A percentile compares a stretch with the other conserved stretches of the same genome.
Evolutionary conservation across 2,797 vertebrate genomes (phyloP).

Genomic region (Anniella stebbinsi): DNA sequence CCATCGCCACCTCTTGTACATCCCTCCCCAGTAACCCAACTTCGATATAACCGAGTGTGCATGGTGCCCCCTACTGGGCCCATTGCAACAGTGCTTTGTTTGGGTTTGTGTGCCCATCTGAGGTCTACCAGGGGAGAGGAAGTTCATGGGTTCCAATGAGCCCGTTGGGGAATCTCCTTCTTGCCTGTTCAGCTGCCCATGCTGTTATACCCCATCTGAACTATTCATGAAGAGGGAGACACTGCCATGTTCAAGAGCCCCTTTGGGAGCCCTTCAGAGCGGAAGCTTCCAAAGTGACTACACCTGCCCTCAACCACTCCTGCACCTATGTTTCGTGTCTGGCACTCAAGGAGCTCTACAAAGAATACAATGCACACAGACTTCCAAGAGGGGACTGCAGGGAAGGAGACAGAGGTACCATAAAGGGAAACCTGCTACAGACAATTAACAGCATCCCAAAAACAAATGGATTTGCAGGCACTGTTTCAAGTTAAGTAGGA

Average conservation of each 20-base stretch:
- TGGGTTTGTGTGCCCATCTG: background rate
- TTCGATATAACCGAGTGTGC: too few relatives aligned
- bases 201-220: background rate
- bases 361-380: background rate
- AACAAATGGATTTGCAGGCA: background rate
- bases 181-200: background rate
- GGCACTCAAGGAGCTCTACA: background rate
- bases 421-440: background rate
- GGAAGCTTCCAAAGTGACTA: background rate
- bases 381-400: background rate
- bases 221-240: background rate
- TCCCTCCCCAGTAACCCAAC: too few relatives aligned
- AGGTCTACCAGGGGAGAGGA: background rate
- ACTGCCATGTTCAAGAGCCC: background rate
- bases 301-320: background rate
- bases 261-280: background rate
- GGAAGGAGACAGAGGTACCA: background rate
- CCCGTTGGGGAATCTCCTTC: background rate
- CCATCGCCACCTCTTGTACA: too few relatives aligned
- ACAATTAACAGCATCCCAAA: background rate
- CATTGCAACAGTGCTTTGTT: background rate
- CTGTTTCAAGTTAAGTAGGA: background rate
- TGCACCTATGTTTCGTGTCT: background rate
- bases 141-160: background rate
- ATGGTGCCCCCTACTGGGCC: background rate